A percentile compares a stretch with the other conserved stretches of the same genome.
Evolutionary conservation across 2,113 vertebrate species (phyloP).

Genomic region (Isurus oxyrinchus): DNA sequence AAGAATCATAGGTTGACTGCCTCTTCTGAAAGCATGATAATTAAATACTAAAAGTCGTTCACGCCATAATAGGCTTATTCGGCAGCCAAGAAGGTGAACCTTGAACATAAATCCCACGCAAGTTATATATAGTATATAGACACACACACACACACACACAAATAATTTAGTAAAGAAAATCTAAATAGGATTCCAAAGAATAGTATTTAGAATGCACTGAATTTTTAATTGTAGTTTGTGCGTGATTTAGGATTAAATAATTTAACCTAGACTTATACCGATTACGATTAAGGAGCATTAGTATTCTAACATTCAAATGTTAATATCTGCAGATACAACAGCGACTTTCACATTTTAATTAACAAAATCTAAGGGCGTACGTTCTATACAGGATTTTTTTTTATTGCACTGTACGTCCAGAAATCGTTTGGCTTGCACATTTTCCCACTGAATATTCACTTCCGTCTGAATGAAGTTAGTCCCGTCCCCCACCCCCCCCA

Average conservation of each 20-base stretch:
- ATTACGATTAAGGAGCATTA: not conserved
- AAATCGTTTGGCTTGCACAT: not conserved
- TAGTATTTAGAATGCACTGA: not conserved
- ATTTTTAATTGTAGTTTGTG: not conserved
- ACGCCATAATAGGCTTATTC: conserved; percentile 48
- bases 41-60: conserved; percentile 40
- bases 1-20: not conserved
- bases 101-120: conserved; percentile 12
- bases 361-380: not conserved
- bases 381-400: not conserved
- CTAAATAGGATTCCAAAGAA: not conserved
- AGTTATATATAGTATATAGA: not conserved
- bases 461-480: not conserved
- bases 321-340: not conserved
- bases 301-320: not conserved
- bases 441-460: not conserved
- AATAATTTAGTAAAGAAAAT: not conserved
- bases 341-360: not conserved
- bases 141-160: not conserved
- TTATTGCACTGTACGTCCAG: not conserved
- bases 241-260: not conserved
- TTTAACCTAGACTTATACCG: not conserved
- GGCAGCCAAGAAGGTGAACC: conserved; percentile 41
- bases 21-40: conserved; percentile 39
- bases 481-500: too few species aligned